Conservation (phyloP, 2,888 invertebrate genomes). For the Polymixis lichenea region DNA sequence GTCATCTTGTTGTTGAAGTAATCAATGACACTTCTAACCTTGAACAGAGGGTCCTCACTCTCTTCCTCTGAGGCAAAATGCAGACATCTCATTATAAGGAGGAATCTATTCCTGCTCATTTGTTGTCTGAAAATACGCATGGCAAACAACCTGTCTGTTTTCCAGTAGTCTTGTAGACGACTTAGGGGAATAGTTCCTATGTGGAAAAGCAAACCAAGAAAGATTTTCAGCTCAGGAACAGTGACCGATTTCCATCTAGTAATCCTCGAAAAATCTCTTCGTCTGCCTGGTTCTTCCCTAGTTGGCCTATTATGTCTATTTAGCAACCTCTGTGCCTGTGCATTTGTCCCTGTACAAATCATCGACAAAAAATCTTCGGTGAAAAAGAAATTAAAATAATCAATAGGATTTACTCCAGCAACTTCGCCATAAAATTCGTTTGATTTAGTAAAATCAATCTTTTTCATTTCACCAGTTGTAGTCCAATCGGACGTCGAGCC, state of each 20-base stretch:
- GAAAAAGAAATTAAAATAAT: slow-evolving; percentile 20
- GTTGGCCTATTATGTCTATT: background rate
- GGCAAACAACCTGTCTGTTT: slow-evolving; percentile 8
- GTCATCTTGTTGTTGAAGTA: slow-evolving; percentile 71
- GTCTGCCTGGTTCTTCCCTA: background rate
- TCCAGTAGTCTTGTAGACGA: slow-evolving; percentile 19
- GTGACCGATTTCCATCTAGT: slow-evolving; percentile 1
- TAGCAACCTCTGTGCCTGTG: slow-evolving; percentile 12
- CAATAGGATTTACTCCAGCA: slow-evolving; percentile 13
- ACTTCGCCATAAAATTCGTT: slow-evolving; percentile 10
- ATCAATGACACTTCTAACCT: slow-evolving; percentile 62
- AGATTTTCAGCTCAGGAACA: background rate
- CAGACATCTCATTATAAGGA: slow-evolving; percentile 30
- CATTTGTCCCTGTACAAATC: slow-evolving; percentile 22
- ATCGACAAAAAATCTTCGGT: slow-evolving; percentile 16
- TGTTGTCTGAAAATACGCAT: slow-evolving; percentile 13
- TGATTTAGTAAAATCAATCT: slow-evolving; percentile 8
- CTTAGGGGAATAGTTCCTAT: slow-evolving; percentile 9
- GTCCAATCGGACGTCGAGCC: background rate
- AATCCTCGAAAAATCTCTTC: slow-evolving; percentile 11
- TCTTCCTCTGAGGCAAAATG: slow-evolving; percentile 65
- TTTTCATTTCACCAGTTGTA: background rate
- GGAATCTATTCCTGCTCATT: slow-evolving; percentile 44
- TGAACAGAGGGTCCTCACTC: slow-evolving; percentile 62
- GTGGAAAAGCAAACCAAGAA: slow-evolving; percentile 17